A percentile compares a stretch with the other conserved stretches of the same genome.
These are phyloP conservation scores for Trichomycterus rosablanca DNA, from an alignment of 2,113 vertebrate species.

Conservation along the genomic window DNA sequence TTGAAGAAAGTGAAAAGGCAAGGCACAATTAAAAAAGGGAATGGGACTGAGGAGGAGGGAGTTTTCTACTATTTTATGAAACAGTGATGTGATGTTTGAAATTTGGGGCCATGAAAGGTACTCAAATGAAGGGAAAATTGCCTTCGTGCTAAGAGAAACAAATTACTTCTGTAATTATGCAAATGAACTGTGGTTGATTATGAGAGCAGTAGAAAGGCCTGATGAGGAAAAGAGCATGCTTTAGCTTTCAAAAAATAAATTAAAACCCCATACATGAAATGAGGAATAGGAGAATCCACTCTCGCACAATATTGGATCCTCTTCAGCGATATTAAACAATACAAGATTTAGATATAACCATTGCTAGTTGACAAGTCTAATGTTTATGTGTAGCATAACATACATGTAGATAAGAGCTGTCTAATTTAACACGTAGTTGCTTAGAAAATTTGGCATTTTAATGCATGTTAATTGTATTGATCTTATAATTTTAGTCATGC, in stretches of 20 bases:
- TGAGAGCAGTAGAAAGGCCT: slow-evolving; percentile 31
- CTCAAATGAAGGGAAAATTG: slow-evolving; percentile 41
- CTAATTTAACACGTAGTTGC: too few relatives aligned
- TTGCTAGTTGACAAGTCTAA: not conserved
- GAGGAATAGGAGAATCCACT: slow-evolving; percentile 5
- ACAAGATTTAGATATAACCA: not conserved
- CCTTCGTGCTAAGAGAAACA: slow-evolving; percentile 45
- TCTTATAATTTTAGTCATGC: too few relatives aligned
- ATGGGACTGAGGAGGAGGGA: not conserved
- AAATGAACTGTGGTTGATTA: slow-evolving; percentile 45
- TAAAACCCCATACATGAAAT: slow-evolving; percentile 8
- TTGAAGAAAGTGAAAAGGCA: slow-evolving; percentile 8
- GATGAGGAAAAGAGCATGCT: slow-evolving; percentile 37
- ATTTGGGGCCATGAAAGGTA: slow-evolving; percentile 31
- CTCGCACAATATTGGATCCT: slow-evolving; percentile 26
- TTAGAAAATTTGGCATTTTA: too few relatives aligned
- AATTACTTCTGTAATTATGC: slow-evolving; percentile 53
- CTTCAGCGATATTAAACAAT: slow-evolving; percentile 12
- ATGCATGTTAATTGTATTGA: too few relatives aligned
- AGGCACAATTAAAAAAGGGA: slow-evolving; percentile 5
- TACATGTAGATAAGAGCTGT: not conserved
- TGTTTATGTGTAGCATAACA: not conserved
- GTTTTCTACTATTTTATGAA: slow-evolving; percentile 39
- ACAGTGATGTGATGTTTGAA: slow-evolving; percentile 40
- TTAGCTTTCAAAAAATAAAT: slow-evolving; percentile 23